These are phyloP conservation scores for Siniperca undulata DNA, from an alignment of 2,797 vertebrate genomes.

Conservation along the genomic window DNA sequence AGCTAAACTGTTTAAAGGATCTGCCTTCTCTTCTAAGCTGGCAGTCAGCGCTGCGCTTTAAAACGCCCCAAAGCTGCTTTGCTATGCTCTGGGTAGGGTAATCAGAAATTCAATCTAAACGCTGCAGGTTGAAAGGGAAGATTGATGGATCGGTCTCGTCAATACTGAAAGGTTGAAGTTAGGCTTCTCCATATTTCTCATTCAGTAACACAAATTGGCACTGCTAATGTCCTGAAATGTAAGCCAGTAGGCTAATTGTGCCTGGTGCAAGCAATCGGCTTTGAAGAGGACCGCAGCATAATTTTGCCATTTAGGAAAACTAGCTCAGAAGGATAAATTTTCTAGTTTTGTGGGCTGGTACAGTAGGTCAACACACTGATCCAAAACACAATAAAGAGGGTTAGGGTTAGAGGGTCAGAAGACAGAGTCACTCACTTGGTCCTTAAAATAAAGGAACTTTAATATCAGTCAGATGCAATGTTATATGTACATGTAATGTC, in stretches of 20 bases:
- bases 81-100: conserved; percentile 27
- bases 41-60: conserved; percentile 45
- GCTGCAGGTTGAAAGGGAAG: conserved; percentile 40
- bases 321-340: conserved; percentile 34
- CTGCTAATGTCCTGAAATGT: conserved; percentile 46
- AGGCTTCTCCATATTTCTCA: conserved; percentile 22
- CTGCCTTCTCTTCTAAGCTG: conserved; percentile 60
- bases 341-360: conserved; percentile 20
- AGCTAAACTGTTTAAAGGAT: conserved; percentile 79
- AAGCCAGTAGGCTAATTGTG: conserved; percentile 52
- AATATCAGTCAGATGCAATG: neutral
- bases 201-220: conserved; percentile 29
- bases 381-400: conserved; percentile 16
- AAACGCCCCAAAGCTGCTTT: conserved; percentile 52
- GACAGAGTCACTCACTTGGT: conserved; percentile 3
- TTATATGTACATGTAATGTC: neutral
- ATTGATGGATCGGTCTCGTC: conserved; percentile 56
- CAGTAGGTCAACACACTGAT: conserved; percentile 25
- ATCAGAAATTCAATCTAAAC: conserved; percentile 64
- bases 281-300: conserved; percentile 46
- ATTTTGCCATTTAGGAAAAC: conserved; percentile 63
- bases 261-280: conserved; percentile 51
- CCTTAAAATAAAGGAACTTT: conserved; percentile 8
- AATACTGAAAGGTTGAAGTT: conserved; percentile 28
- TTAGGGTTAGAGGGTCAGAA: too few relatives aligned